phyloP scores from a whole-genome alignment of 2,888 invertebrate species.

The Spisula solida region DNA sequence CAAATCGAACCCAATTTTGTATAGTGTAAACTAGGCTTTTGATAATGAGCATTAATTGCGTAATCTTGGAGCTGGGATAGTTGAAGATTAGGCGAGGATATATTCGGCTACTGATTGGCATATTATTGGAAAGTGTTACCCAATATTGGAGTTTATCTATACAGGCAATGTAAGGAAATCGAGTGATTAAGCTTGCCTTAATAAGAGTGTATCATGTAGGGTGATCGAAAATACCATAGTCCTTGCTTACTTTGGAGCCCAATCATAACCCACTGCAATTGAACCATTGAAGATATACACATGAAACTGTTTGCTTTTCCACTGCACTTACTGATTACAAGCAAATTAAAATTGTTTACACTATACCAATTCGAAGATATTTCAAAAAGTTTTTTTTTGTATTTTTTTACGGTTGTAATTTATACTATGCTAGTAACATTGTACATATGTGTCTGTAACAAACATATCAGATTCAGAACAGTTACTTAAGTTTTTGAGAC shows the following conservation, averaged over 20 bases:
- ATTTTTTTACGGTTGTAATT: not conserved
- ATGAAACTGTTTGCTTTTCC: not conserved
- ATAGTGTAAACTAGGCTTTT: conserved; percentile 49
- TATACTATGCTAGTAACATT: not conserved
- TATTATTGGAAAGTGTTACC: conserved; percentile 52
- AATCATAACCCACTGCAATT: conserved; percentile 5
- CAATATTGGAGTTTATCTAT: conserved; percentile 39
- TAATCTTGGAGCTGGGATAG: conserved; percentile 47
- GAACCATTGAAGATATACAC: conserved; percentile 6
- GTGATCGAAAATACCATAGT: conserved; percentile 40
- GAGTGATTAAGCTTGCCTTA: conserved; percentile 40
- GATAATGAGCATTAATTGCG: conserved; percentile 37
- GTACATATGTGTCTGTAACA: not conserved
- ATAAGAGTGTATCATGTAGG: conserved; percentile 32
- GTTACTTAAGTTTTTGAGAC: not conserved
- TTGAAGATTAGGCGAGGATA: conserved; percentile 39
- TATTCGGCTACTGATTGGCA: conserved; percentile 43
- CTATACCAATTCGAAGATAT: conserved; percentile 10
- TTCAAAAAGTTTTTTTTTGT: not conserved
- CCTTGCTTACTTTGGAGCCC: not conserved
- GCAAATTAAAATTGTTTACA: not conserved
- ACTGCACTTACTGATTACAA: not conserved
- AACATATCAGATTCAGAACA: not conserved
- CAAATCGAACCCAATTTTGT: conserved; percentile 41
- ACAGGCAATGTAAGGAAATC: conserved; percentile 12